Base-by-base conservation (phyloP, 2,888 invertebrate genomes). In the Tiliacea aurago region DNA sequence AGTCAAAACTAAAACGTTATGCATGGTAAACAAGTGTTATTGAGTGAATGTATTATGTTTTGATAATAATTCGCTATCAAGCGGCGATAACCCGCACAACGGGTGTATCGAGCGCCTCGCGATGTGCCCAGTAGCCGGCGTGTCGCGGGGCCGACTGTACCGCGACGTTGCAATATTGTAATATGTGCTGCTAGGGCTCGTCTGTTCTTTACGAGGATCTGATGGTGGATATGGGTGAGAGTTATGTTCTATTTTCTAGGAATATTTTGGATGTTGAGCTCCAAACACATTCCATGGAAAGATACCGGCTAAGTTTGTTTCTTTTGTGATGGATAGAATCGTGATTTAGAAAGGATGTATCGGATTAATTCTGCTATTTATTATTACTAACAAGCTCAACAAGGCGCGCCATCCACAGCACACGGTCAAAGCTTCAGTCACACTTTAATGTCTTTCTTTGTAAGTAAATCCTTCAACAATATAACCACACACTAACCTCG, bases 21-120 rank as follows among this genome's bases (percentile, higher is more conserved):
- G 75, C 68, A 68, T 47, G 73, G 85, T 84, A 83, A 86, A 86
- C 83, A 86, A 86, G 73, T 76, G 83, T 77, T 86, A 85, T 85
- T 83, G 69, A 53, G 55, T 68, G 70, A 83, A 68, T 80, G 84
- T 84, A 75, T 81, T 73, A 78, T 84, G 86, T 86, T 76, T 69
- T 83, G 83, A 83, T 83, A 76, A 73, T 75, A 83, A 82, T 77
- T 80, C 72, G 70, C 65, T 85, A 85, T 86, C 85, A 74, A 55
- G 45, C 63, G 15, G 65, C 73, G 85, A 86, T 86, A 86, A 86
- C 87, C 85, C 80, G 65, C 63, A 55, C 68, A 61, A 55, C 74
- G 75, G 47, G 83, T 71, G 77, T 81, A 83, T 79, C 83, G 69
- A 62, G 55, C 43, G 73, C 33, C 62, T 65, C 69, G 69, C 70